A percentile compares a stretch with the other conserved stretches of the same genome.
These are phyloP conservation scores for Villa cingulata DNA, from an alignment of 2,888 invertebrate species.

Conservation along the genomic window DNA sequence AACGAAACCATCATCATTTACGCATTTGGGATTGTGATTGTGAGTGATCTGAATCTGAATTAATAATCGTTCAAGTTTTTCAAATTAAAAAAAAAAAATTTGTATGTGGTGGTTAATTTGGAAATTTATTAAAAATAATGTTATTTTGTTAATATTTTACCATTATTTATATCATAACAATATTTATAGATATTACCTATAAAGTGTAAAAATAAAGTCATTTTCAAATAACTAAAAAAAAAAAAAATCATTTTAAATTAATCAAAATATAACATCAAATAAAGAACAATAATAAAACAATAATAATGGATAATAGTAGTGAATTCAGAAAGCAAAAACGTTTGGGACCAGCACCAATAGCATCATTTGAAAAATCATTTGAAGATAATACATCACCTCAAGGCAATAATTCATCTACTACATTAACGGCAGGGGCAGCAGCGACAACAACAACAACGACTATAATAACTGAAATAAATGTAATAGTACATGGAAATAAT, in stretches of 20 bases:
- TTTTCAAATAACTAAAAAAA: too few relatives aligned
- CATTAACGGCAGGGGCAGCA: background rate
- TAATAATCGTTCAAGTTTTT: too few relatives aligned
- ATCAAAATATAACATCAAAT: background rate
- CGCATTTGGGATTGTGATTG: too few relatives aligned
- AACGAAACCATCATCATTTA: too few relatives aligned
- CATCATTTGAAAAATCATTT: conserved; percentile 64
- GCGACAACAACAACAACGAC: background rate
- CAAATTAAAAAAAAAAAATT: too few relatives aligned
- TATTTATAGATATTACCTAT: too few relatives aligned
- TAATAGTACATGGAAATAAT: background rate
- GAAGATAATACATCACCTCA: conserved; percentile 24
- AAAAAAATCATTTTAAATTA: background rate
- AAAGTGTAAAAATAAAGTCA: too few relatives aligned
- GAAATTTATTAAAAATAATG: too few relatives aligned
- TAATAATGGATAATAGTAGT: conserved; percentile 4
- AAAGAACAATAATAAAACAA: background rate
- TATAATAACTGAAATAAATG: background rate
- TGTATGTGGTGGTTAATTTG: too few relatives aligned
- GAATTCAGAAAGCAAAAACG: conserved; percentile 49
- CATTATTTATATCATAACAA: too few relatives aligned
- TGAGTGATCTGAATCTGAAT: too few relatives aligned
- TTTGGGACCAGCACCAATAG: conserved; percentile 86
- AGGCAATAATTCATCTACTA: background rate
- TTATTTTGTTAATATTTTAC: too few relatives aligned